These are phyloP conservation scores for Gasterosteus nipponicus DNA, from an alignment of 2,113 vertebrate genomes.

Conservation along the genomic window DNA sequence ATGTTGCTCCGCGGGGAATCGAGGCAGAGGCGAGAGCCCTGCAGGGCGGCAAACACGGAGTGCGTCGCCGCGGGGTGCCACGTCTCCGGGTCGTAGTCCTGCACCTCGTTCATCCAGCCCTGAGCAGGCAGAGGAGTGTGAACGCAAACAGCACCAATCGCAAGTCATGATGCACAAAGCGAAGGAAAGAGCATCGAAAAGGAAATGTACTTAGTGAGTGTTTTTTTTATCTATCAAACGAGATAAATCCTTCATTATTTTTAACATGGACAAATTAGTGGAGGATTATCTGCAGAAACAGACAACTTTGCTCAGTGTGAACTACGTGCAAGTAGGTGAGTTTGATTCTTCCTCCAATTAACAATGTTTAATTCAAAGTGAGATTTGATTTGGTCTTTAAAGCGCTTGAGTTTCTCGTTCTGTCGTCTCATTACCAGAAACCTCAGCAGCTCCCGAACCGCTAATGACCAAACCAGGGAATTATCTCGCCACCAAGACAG, in stretches of 20 bases:
- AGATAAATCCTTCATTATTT: background rate
- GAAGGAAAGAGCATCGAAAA: background rate
- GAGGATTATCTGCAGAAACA: background rate
- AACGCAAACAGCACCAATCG: conserved; percentile 2
- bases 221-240: background rate
- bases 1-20: conserved; percentile 85
- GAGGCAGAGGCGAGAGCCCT: conserved; percentile 83
- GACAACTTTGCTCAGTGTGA: too few relatives aligned
- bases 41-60: conserved; percentile 84
- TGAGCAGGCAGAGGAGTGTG: conserved; percentile 51
- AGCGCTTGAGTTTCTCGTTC: background rate
- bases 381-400: background rate
- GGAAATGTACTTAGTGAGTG: background rate
- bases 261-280: background rate
- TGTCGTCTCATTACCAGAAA: background rate
- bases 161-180: background rate
- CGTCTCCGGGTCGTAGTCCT: conserved; percentile 84
- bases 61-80: conserved; percentile 84
- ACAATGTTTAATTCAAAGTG: background rate
- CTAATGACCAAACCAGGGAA: conserved; percentile 42
- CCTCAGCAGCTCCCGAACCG: conserved; percentile 1
- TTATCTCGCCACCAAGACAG: conserved; percentile 10
- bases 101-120: conserved; percentile 91
- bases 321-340: background rate
- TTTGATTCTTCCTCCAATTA: background rate